Conservation (phyloP, 2,797 vertebrate genomes). For the Micropoecilia bifurca region DNA sequence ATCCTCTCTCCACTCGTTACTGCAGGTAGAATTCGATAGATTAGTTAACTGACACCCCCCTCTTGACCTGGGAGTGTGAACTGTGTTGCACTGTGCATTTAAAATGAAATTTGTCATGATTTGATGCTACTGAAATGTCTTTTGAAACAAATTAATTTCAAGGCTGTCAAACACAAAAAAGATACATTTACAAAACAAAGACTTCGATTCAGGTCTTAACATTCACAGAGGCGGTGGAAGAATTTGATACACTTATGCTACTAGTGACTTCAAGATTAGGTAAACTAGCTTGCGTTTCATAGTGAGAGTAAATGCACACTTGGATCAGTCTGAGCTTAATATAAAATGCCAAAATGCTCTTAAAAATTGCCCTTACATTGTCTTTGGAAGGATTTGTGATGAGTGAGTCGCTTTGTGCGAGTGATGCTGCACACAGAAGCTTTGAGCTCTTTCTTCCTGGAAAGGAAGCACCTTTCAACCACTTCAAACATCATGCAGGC, state of each 20-base stretch:
- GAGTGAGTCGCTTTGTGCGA: neutral
- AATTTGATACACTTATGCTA: neutral
- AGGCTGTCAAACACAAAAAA: neutral
- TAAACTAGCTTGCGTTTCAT: neutral
- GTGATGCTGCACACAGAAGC: neutral
- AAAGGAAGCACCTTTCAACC: neutral
- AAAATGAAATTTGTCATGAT: constrained; percentile 24
- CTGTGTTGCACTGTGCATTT: neutral
- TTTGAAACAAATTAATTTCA: neutral
- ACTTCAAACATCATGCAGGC: neutral
- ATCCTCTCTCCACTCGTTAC: constrained; percentile 67
- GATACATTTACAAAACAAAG: neutral
- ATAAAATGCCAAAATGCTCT: neutral
- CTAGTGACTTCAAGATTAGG: neutral
- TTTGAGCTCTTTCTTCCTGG: neutral
- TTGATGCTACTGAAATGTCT: constrained; percentile 24
- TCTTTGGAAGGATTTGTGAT: neutral
- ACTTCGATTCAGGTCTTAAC: neutral
- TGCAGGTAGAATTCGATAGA: constrained; percentile 74
- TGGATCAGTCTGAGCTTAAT: neutral
- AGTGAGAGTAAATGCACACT: neutral
- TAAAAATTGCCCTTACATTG: neutral
- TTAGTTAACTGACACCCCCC: constrained; percentile 66
- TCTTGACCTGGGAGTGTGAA: constrained; percentile 27
- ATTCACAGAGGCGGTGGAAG: neutral